Percentiles rank a stretch among this genome's conserved stretches.
Conservation (phyloP, 2,113 vertebrate genomes). For the Crotalus viridis region DNA sequence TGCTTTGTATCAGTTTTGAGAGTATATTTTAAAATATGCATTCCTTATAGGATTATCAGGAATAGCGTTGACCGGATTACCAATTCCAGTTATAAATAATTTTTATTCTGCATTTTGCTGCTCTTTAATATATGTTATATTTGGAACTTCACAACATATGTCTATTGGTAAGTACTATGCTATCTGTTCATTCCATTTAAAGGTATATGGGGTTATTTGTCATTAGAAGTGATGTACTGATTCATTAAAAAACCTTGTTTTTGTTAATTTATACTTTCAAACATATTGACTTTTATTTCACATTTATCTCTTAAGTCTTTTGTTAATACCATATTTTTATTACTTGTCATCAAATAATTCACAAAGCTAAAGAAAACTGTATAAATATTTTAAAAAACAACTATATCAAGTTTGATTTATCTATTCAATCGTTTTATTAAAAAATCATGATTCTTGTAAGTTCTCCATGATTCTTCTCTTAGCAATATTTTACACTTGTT, state of each 20-base stretch:
- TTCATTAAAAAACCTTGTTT: background rate
- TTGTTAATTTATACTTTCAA: background rate
- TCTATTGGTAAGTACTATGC: slow-evolving; percentile 65
- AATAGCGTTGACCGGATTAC: slow-evolving; percentile 58
- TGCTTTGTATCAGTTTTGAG: background rate
- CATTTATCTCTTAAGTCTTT: background rate
- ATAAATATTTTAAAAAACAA: background rate
- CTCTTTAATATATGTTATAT: slow-evolving; percentile 58
- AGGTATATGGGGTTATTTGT: background rate
- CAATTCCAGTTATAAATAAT: slow-evolving; percentile 54
- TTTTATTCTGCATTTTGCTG: slow-evolving; percentile 65
- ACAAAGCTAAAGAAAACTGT: background rate
- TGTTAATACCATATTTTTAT: background rate
- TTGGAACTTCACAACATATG: slow-evolving; percentile 66
- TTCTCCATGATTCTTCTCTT: background rate
- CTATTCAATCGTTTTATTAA: background rate
- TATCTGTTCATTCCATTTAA: slow-evolving; percentile 2
- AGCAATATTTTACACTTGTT: background rate
- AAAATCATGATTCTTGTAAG: background rate
- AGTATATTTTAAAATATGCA: slow-evolving; percentile 16
- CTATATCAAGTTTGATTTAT: background rate
- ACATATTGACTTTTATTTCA: background rate
- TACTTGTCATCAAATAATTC: background rate
- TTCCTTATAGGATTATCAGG: slow-evolving; percentile 59
- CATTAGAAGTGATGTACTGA: background rate